phyloP scores from a whole-genome alignment of 1,140 invertebrate species.

The Papilio helenus region DNA sequence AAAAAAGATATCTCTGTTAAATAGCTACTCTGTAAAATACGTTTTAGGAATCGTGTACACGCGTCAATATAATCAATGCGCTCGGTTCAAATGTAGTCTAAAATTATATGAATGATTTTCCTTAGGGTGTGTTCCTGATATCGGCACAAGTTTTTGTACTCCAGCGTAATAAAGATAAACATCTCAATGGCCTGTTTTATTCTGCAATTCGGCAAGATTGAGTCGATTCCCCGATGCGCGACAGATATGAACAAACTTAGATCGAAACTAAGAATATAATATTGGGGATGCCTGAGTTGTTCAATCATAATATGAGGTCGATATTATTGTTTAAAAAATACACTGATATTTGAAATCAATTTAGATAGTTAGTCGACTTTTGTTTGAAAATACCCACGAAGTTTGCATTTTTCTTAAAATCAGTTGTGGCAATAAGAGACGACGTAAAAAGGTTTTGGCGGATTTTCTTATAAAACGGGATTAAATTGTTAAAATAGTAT shows the following conservation, averaged over 20 bases:
- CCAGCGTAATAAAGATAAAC: constrained; percentile 35
- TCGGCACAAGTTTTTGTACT: constrained; percentile 31
- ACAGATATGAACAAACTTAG: constrained; percentile 13
- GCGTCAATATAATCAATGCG: constrained; percentile 38
- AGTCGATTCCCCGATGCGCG: constrained; percentile 14
- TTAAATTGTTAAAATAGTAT: no score
- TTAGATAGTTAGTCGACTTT: no score
- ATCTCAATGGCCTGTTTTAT: constrained; percentile 27
- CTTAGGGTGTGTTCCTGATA: not conserved
- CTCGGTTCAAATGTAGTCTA: constrained; percentile 30
- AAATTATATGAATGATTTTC: constrained; percentile 36
- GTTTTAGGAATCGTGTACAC: constrained; percentile 17
- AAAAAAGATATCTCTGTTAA: no score
- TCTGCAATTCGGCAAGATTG: constrained; percentile 32
- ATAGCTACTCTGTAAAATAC: constrained; percentile 1
- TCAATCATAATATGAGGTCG: not conserved
- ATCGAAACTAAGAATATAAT: not conserved
- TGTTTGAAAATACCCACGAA: no score
- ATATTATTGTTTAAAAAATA: no score
- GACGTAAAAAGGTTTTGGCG: no score
- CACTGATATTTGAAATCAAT: no score
- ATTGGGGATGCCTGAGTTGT: not conserved
- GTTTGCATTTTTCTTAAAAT: no score
- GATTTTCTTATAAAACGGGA: no score
- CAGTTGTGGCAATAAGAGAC: no score